Conservation (phyloP, 2,797 vertebrate species). For the Trachops cirrhosus region DNA sequence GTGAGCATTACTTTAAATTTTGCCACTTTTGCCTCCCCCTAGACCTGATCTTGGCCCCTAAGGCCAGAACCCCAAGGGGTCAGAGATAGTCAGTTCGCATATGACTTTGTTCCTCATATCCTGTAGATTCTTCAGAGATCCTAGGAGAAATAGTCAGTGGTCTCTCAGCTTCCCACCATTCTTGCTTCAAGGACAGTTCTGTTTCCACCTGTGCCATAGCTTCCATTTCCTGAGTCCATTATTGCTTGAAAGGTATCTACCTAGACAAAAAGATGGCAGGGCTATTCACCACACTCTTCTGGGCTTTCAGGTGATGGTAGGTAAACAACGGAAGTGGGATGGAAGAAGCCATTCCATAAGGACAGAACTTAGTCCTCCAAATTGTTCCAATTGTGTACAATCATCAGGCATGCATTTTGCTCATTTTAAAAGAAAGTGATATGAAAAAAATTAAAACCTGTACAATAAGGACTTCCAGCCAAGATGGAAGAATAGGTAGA, state of each 20-base stretch:
- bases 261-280: not conserved
- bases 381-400: not conserved
- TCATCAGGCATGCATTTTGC: not conserved
- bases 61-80: not conserved
- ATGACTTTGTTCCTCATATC: not conserved
- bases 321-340: too few relatives aligned
- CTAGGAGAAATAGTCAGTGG: not conserved
- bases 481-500: too few relatives aligned
- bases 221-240: not conserved
- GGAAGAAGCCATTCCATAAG: not conserved
- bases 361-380: not conserved
- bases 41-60: not conserved
- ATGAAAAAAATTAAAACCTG: not conserved
- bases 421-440: not conserved
- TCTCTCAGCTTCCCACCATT: not conserved
- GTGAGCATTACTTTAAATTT: not conserved
- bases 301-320: rapidly evolving
- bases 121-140: not conserved
- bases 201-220: not conserved
- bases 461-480: not conserved
- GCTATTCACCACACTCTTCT: not conserved
- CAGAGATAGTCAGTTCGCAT: not conserved
- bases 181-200: not conserved
- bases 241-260: not conserved
- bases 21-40: not conserved